phyloP scores from a whole-genome alignment of 2,888 invertebrate genomes.

The Beris morrisii region DNA sequence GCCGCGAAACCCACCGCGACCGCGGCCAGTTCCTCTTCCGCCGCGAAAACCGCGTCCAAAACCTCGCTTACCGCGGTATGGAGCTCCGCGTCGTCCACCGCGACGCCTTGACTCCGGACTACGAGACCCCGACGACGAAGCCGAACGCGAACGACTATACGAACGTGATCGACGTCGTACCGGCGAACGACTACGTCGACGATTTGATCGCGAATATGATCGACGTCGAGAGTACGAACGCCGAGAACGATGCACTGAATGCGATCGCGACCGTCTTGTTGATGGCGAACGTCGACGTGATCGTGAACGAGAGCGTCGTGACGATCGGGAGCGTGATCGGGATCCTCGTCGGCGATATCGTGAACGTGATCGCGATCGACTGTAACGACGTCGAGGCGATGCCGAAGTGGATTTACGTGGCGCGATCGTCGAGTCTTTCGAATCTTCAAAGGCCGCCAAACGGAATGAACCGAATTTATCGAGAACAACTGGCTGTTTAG shows the following conservation, averaged over 20 bases:
- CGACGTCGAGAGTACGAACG: conserved; percentile 46
- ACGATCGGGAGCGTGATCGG: conserved; percentile 12
- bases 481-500: conserved; percentile 59
- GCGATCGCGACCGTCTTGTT: conserved; percentile 11
- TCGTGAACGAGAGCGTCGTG: conserved; percentile 20
- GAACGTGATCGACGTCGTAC: conserved; percentile 46
- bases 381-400: conserved; percentile 31
- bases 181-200: conserved; percentile 59
- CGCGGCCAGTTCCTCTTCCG: conserved; percentile 62
- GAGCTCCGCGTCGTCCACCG: conserved; percentile 41
- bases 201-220: conserved; percentile 58
- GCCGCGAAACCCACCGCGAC: conserved; percentile 50
- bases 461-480: conserved; percentile 76
- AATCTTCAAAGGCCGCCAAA: conserved; percentile 61
- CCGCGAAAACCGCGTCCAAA: conserved; percentile 59
- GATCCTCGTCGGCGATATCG: background rate
- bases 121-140: conserved; percentile 49
- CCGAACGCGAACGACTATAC: conserved; percentile 37
- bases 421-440: conserved; percentile 26
- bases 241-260: conserved; percentile 50
- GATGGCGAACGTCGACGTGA: conserved; percentile 42
- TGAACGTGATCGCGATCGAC: conserved; percentile 20
- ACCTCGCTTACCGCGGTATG: conserved; percentile 40
- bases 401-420: conserved; percentile 37
- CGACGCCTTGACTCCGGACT: conserved; percentile 33